Base-by-base conservation (phyloP, 1,140 invertebrate genomes). In the Propsilocerus akamusi region DNA sequence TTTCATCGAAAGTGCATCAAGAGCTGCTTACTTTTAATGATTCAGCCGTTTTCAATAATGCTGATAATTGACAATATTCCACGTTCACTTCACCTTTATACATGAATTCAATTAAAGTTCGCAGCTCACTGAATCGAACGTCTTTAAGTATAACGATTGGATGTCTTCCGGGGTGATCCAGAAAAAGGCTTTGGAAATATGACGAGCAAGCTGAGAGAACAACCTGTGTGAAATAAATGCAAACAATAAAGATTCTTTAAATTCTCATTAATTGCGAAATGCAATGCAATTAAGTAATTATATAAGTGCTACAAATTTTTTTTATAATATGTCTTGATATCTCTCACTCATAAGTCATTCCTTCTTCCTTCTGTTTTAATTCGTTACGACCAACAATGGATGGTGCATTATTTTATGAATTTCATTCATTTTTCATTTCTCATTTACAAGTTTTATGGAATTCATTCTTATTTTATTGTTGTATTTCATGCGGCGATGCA, bases 1-100 rank as follows among this genome's bases (percentile, higher is more conserved):
- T 30, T 30, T 7, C 28, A 12, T 12, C 12, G 12, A 30, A 12
- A 8, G 28, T 22, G 25, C 8, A 48, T 49, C 14, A 32, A 11
- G 20, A 25, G 6, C 14, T 11, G 49, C 52, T 60, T 53, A 83
- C 80, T 69, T 92, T 87, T 34, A 94, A 76, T 64, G 86, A 90
- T 72, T 92, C 87, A 55, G 90, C 90, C 59, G 88, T 92, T 70
- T 90, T 91, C 55, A 94, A 76, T 57, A 94, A 76, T 55, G 84
- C 83, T 58, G 84, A 84, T 59, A 94, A 74, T 70, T 91, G 86
- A 69, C 86, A 88, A 66, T 92, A 88, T 68, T 90, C 84, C 56
- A 93, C 86, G 77, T 88, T 91, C 55, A 93, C 88, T 69, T 93
- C 89, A 57, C 89, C 89, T 68, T 88, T 86, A 78, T 94, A 93